A percentile compares a stretch with the other conserved stretches of the same genome.
phyloP scores from a whole-genome alignment of 2,113 vertebrate genomes.

The Nettapus auritus region DNA sequence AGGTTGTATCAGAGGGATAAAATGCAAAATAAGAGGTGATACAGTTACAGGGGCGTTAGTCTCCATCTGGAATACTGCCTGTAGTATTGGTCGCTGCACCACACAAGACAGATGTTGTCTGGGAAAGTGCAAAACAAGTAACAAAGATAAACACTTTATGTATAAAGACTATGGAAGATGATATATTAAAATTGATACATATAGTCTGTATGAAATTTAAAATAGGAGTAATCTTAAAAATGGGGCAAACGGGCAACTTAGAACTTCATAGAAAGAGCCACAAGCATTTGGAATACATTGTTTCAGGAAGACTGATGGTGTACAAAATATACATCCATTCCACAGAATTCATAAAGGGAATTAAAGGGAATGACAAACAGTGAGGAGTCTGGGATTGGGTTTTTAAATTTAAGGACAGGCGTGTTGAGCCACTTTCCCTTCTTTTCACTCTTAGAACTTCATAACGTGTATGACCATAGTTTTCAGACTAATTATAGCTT shows the following conservation, averaged over 20 bases:
- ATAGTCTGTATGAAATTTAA: background rate
- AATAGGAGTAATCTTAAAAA: background rate
- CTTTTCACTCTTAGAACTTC: background rate
- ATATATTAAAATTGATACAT: background rate
- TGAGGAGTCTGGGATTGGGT: background rate
- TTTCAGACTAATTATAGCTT: background rate
- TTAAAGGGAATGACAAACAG: background rate
- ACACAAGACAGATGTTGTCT: slow-evolving; percentile 45
- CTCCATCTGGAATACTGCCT: slow-evolving; percentile 62
- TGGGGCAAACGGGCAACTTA: background rate
- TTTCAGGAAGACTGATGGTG: background rate
- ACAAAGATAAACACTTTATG: background rate
- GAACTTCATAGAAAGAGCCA: background rate
- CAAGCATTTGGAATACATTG: background rate
- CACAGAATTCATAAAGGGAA: background rate
- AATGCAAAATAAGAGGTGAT: slow-evolving; percentile 77
- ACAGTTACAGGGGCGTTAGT: slow-evolving; percentile 62
- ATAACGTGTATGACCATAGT: background rate
- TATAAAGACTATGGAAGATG: background rate
- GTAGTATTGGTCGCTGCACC: slow-evolving; percentile 35
- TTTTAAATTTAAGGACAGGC: background rate
- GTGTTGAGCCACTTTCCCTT: background rate
- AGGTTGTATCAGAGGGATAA: slow-evolving; percentile 71
- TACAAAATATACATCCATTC: background rate
- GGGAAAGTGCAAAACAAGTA: background rate